phyloP scores from a whole-genome alignment of 2,797 vertebrate genomes.

The Hafferia zeledoni region DNA sequence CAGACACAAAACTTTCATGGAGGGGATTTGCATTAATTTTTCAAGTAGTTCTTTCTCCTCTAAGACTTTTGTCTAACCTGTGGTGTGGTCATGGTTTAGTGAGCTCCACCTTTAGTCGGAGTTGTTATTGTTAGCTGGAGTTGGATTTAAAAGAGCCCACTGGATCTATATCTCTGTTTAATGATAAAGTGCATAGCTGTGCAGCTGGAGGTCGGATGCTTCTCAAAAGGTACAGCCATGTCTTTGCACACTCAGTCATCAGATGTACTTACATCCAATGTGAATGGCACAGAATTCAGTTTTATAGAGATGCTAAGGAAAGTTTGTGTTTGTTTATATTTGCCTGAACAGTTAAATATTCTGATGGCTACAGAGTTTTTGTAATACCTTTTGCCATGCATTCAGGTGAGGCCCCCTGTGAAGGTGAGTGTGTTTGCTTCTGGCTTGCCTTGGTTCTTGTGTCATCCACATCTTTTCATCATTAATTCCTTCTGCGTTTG shows the following conservation, averaged over 20 bases:
- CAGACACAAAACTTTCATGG: neutral
- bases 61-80: neutral
- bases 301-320: neutral
- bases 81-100: neutral
- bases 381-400: fast-evolving
- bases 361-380: neutral
- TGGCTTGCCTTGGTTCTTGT: neutral
- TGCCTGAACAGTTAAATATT: neutral
- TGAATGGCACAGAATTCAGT: neutral
- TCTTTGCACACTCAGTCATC: neutral
- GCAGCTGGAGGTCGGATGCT: neutral
- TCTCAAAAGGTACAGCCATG: neutral
- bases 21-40: neutral
- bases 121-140: neutral
- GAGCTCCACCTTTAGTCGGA: neutral
- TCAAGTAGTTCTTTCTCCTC: neutral
- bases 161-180: neutral
- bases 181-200: neutral
- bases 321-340: neutral
- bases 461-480: neutral
- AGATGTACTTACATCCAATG: neutral
- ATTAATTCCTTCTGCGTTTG: neutral
- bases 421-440: neutral
- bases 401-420: neutral
- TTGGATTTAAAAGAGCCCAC: neutral